A percentile compares a stretch with the other conserved stretches of the same genome.
phyloP scores from a whole-genome alignment of 2,888 invertebrate genomes.

The Hanleya hanleyi region DNA sequence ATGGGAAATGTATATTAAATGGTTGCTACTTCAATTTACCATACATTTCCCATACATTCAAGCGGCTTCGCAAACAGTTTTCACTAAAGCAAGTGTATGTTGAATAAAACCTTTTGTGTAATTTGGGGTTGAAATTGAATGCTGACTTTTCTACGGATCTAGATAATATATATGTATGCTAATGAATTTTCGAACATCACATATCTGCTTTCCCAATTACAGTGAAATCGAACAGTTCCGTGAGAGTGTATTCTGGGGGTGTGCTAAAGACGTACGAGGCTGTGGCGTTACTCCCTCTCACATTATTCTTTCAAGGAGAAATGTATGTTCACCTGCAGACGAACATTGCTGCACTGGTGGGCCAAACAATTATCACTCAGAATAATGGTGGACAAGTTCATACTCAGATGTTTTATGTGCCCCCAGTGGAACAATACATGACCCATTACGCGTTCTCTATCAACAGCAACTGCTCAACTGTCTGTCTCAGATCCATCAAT shows the following conservation, averaged over 20 bases:
- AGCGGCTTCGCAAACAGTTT: too few species aligned
- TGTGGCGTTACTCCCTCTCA: not conserved
- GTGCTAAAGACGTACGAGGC: not conserved
- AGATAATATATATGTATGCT: too few species aligned
- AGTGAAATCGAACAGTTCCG: not conserved
- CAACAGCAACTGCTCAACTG: not conserved
- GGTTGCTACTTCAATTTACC: too few species aligned
- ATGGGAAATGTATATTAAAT: too few species aligned
- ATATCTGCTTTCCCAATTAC: not conserved
- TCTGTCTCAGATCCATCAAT: not conserved
- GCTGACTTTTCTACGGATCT: too few species aligned
- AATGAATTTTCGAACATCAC: too few species aligned
- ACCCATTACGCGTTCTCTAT: not conserved
- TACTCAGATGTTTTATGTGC: constrained; percentile 9
- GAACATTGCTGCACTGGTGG: not conserved
- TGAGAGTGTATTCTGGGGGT: not conserved
- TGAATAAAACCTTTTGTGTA: too few species aligned
- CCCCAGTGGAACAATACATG: constrained; percentile 9
- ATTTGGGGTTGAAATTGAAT: too few species aligned
- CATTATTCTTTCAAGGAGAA: not conserved
- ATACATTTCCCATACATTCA: too few species aligned
- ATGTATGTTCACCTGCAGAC: not conserved
- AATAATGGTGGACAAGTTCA: too few species aligned
- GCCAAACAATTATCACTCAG: not conserved
- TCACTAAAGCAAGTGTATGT: too few species aligned